Evolutionary conservation across 2,797 vertebrate species (phyloP).

Genomic region (Erithacus rubecula): DNA sequence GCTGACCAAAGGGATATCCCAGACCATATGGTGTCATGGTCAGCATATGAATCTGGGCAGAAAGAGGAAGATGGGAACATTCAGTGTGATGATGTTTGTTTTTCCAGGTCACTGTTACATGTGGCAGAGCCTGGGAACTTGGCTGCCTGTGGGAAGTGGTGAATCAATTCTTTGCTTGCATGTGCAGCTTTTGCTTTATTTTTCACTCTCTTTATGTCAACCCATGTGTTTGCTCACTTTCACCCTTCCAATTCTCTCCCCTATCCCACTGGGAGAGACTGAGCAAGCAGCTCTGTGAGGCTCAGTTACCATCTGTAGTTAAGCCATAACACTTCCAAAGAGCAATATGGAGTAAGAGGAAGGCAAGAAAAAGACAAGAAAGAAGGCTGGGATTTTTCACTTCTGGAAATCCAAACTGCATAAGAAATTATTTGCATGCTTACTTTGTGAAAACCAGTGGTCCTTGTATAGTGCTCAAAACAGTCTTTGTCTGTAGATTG

Average conservation of each 20-base stretch:
- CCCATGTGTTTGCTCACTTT: neutral
- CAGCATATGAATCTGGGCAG: neutral
- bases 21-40: neutral
- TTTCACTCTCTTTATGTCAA: neutral
- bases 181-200: neutral
- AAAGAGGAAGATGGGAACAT: neutral
- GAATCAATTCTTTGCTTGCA: accelerated
- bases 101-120: neutral
- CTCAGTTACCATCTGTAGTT: neutral
- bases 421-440: neutral
- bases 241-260: neutral
- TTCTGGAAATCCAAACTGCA: neutral
- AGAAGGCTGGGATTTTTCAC: neutral
- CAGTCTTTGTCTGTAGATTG: neutral
- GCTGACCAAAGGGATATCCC: neutral
- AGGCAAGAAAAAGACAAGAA: neutral
- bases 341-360: neutral
- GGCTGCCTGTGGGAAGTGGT: neutral
- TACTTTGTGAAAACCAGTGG: neutral
- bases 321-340: neutral
- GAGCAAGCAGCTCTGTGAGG: neutral
- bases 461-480: neutral
- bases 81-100: neutral
- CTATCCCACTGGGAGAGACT: neutral
- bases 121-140: neutral